phyloP scores from a whole-genome alignment of 1,140 invertebrate species.

The Scaptomyza pallida region DNA sequence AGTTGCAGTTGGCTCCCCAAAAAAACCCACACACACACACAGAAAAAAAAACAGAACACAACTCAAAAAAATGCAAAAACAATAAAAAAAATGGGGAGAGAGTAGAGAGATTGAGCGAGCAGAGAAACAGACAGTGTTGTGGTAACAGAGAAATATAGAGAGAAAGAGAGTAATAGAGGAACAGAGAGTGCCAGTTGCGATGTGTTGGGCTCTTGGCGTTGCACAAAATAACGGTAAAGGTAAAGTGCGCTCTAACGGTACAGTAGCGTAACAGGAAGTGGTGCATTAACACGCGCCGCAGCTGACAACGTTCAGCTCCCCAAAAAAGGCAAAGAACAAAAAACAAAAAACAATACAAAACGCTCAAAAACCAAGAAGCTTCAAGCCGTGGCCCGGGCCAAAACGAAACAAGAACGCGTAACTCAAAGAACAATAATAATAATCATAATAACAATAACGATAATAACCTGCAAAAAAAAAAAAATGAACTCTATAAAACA shows the following conservation, averaged over 20 bases:
- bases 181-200: slow-evolving; percentile 30
- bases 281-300: slow-evolving; percentile 81
- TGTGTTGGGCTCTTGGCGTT: slow-evolving; percentile 55
- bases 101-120: slow-evolving; percentile 12
- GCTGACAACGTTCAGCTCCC: slow-evolving; percentile 31
- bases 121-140: not conserved
- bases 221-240: slow-evolving; percentile 69
- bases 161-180: slow-evolving; percentile 11
- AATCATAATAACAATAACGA: slow-evolving; percentile 47
- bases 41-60: not conserved
- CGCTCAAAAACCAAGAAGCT: too few species aligned
- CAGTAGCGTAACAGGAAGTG: slow-evolving; percentile 83
- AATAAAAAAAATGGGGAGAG: not conserved
- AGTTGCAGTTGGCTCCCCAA: slow-evolving; percentile 60
- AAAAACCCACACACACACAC: slow-evolving; percentile 16
- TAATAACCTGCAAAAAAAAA: slow-evolving; percentile 29
- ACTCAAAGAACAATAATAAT: slow-evolving; percentile 41
- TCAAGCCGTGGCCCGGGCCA: slow-evolving; percentile 37
- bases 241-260: slow-evolving; percentile 57
- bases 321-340: not conserved
- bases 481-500: not conserved
- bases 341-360: too few species aligned
- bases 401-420: slow-evolving; percentile 44
- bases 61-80: not conserved
- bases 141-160: not conserved